These are phyloP conservation scores for Oreochromis mossambicus DNA, from an alignment of 2,797 vertebrate species.

Conservation along the genomic window DNA sequence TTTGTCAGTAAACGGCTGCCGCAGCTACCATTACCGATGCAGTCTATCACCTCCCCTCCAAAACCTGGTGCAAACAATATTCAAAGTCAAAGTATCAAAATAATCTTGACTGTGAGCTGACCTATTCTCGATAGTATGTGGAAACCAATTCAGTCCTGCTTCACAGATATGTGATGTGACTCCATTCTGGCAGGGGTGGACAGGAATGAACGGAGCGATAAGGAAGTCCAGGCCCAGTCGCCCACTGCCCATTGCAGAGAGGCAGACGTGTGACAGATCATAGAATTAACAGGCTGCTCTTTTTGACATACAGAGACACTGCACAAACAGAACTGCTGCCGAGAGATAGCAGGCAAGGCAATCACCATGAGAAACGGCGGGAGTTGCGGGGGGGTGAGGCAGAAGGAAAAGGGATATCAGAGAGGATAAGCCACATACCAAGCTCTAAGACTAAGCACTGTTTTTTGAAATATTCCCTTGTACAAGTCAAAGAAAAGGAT, in stretches of 20 bases:
- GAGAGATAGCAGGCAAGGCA: slow-evolving; percentile 67
- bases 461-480: neutral
- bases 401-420: neutral
- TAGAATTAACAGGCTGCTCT: slow-evolving; percentile 65
- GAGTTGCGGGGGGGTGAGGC: neutral
- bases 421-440: slow-evolving; percentile 7
- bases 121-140: slow-evolving; percentile 28
- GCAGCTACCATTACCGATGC: neutral
- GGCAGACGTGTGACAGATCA: slow-evolving; percentile 69
- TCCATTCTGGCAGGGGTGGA: slow-evolving; percentile 55
- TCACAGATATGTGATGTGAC: slow-evolving; percentile 52
- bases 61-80: slow-evolving; percentile 7
- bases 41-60: neutral
- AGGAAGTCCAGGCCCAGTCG: slow-evolving; percentile 49
- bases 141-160: slow-evolving; percentile 46
- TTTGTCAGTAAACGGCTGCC: neutral
- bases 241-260: slow-evolving; percentile 29
- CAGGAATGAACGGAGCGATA: slow-evolving; percentile 62
- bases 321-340: slow-evolving; percentile 71
- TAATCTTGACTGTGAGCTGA: slow-evolving; percentile 40
- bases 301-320: slow-evolving; percentile 60
- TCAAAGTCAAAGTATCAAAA: slow-evolving; percentile 41
- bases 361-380: slow-evolving; percentile 43
- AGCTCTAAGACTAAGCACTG: neutral
- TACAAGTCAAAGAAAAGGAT: neutral